Conservation (phyloP, 2,797 vertebrate genomes). For the Typhlichthys subterraneus region DNA sequence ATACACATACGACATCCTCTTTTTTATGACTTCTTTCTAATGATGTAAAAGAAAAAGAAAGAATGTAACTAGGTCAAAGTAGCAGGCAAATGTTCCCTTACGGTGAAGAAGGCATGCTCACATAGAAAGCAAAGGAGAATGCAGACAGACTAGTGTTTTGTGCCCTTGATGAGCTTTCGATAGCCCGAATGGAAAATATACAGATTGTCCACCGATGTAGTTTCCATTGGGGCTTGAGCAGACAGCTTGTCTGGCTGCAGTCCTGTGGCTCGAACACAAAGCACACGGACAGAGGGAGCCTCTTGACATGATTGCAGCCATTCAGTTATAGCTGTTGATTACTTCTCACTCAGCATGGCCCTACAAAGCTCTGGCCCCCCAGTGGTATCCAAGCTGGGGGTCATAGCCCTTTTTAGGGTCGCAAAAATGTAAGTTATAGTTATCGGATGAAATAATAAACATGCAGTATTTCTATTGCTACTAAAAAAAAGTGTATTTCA, state of each 20-base stretch:
- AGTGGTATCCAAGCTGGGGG: too few species aligned
- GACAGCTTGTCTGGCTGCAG: conserved; percentile 37
- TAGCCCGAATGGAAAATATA: conserved; percentile 36
- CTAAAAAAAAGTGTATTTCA: too few species aligned
- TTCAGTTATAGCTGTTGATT: conserved; percentile 19
- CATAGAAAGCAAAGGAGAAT: conserved; percentile 22
- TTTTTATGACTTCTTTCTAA: conserved; percentile 19
- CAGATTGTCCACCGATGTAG: too few species aligned
- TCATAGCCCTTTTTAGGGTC: too few species aligned
- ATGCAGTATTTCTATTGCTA: too few species aligned
- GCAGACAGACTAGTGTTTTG: conserved; percentile 20
- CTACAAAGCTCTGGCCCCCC: conserved; percentile 16
- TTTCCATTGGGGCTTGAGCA: background rate
- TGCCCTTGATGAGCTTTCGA: conserved; percentile 42
- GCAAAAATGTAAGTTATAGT: too few species aligned
- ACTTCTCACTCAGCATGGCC: conserved; percentile 21
- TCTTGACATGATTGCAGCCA: conserved; percentile 40
- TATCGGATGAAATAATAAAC: too few species aligned
- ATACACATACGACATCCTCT: too few species aligned
- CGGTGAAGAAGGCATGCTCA: conserved; percentile 4
- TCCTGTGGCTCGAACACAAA: conserved; percentile 33
- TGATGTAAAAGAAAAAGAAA: conserved; percentile 37
- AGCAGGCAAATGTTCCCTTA: conserved; percentile 9
- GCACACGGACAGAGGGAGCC: conserved; percentile 25
- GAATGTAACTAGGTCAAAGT: too few species aligned